Conservation (phyloP, 2,113 vertebrate species). For the Hemiprocne comata region DNA sequence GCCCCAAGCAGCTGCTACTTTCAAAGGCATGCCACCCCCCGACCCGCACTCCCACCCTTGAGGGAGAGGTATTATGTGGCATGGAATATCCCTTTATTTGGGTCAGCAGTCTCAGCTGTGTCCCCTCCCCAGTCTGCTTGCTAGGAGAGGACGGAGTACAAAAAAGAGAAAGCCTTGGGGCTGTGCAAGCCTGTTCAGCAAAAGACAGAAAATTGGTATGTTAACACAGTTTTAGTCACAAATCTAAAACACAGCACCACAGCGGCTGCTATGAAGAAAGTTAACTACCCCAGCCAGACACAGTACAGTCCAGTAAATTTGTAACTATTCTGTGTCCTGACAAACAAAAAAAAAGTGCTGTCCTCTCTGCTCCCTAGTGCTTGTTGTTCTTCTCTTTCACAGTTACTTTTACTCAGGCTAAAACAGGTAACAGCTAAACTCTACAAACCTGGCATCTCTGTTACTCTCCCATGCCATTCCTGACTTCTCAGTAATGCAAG, state of each 20-base stretch:
- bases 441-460: background rate
- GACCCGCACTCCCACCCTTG: too few relatives aligned
- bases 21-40: too few relatives aligned
- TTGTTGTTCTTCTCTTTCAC: background rate
- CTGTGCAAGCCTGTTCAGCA: background rate
- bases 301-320: background rate
- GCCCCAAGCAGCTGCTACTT: too few relatives aligned
- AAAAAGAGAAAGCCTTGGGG: background rate
- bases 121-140: background rate
- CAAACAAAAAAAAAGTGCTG: background rate
- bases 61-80: too few relatives aligned
- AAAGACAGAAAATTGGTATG: background rate
- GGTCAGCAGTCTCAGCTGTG: background rate
- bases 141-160: background rate
- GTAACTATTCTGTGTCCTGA: background rate
- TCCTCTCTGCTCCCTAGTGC: background rate
- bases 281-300: background rate
- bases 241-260: background rate
- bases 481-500: background rate
- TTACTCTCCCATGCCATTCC: background rate
- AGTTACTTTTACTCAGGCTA: background rate
- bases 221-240: background rate
- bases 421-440: background rate
- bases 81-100: background rate
- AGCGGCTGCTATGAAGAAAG: background rate